Conservation (phyloP, 2,797 vertebrate species). For the Amniataba percoides region DNA sequence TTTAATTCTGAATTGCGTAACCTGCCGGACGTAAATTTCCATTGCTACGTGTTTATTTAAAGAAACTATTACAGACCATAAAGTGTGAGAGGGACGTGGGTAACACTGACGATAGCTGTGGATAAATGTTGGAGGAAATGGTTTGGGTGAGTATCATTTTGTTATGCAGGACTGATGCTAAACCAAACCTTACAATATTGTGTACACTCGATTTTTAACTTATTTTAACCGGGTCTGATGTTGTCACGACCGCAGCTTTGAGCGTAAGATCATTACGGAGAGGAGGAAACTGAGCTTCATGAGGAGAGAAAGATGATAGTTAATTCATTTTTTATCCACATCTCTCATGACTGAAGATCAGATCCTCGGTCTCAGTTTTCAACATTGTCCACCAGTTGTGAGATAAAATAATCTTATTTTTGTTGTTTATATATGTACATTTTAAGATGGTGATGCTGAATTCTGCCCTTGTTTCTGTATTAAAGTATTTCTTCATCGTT, state of each 20-base stretch:
- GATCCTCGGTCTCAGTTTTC: neutral
- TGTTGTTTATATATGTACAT: conserved; percentile 44
- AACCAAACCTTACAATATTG: conserved; percentile 8
- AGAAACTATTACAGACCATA: neutral
- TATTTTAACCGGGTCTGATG: conserved; percentile 33
- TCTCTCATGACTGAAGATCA: neutral
- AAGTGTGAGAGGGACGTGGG: neutral
- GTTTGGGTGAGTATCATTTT: neutral
- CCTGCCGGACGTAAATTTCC: neutral
- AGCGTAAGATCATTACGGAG: neutral
- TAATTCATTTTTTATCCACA: neutral
- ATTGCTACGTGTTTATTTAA: neutral
- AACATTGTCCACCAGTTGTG: neutral
- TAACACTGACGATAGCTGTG: neutral
- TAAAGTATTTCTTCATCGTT: conserved; percentile 26
- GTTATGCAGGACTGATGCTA: neutral
- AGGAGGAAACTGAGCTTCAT: neutral
- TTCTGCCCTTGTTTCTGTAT: conserved; percentile 2
- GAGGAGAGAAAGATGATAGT: neutral
- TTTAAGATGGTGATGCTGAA: neutral
- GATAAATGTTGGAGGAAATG: neutral
- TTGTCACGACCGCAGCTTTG: neutral
- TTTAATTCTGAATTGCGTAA: neutral
- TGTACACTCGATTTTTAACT: conserved; percentile 9
- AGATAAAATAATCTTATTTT: conserved; percentile 10